Evolutionary conservation across 1,140 invertebrate genomes (phyloP).

Genomic region (Heliconius himera): DNA sequence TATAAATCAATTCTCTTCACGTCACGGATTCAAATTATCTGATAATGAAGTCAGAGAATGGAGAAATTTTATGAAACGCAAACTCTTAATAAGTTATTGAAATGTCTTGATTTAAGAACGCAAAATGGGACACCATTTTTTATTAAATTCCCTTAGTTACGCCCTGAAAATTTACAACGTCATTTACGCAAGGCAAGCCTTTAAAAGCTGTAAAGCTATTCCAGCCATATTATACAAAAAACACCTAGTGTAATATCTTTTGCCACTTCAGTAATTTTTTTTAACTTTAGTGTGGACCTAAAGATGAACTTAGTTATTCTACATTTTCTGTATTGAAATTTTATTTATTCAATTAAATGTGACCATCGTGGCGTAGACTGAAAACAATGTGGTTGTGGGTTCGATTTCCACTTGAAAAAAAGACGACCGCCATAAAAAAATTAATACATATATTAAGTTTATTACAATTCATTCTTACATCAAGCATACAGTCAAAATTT

Average conservation of each 20-base stretch:
- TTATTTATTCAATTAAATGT: no score
- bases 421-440: no score
- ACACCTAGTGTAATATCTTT: no score
- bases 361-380: no score
- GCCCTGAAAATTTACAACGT: constrained; percentile 42
- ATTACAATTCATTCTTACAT: no score
- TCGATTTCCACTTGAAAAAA: no score
- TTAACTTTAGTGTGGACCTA: no score
- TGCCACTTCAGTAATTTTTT: no score
- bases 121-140: neutral
- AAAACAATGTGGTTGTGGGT: no score
- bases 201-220: constrained; percentile 10
- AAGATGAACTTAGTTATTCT: no score
- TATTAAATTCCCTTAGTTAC: constrained; percentile 11
- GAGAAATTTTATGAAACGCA: neutral
- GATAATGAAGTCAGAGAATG: constrained; percentile 1
- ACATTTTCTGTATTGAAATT: no score
- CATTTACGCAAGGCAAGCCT: constrained; percentile 33
- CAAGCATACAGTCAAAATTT: neutral
- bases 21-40: neutral
- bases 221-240: neutral
- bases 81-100: neutral
- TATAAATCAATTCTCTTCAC: constrained; percentile 2
- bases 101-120: neutral
- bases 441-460: no score